Evolutionary conservation across 2,113 vertebrate genomes (phyloP).

Genomic region (Arothron firmamentum): DNA sequence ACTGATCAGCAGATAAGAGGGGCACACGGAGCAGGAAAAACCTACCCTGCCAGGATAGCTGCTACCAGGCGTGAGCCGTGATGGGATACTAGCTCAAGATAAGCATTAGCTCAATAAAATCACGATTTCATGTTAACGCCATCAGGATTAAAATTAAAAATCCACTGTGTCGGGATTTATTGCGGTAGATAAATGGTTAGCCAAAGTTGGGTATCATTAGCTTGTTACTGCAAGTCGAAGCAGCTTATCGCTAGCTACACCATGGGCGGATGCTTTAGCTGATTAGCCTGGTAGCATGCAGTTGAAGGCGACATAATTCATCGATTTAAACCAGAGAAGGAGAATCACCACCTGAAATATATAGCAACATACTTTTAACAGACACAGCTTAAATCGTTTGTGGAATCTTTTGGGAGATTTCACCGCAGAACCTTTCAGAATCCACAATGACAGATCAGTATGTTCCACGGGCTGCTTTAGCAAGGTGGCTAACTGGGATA

Average conservation of each 20-base stretch:
- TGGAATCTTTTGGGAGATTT: too few relatives aligned
- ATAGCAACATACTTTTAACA: background rate
- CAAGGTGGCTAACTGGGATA: slow-evolving; percentile 2
- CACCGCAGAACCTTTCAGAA: background rate
- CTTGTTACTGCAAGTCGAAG: background rate
- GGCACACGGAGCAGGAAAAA: slow-evolving; percentile 34
- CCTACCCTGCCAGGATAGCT: slow-evolving; percentile 2
- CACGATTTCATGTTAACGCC: background rate
- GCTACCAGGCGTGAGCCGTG: slow-evolving; percentile 11
- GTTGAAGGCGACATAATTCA: slow-evolving; percentile 3
- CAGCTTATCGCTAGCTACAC: background rate
- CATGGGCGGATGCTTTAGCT: slow-evolving; percentile 65
- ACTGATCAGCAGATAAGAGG: slow-evolving; percentile 34
- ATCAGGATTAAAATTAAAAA: too few relatives aligned
- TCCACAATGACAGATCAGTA: background rate
- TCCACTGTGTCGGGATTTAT: background rate
- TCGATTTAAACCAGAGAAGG: too few relatives aligned
- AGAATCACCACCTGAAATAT: accelerated
- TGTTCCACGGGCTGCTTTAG: slow-evolving; percentile 11
- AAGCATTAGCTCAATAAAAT: background rate
- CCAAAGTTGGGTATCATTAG: background rate
- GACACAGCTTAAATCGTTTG: accelerated
- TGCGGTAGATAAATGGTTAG: background rate
- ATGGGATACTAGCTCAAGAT: slow-evolving; percentile 24
- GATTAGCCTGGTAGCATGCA: slow-evolving; percentile 11